phyloP scores from a whole-genome alignment of 53 echinoderm and acorn worm genomes.

The Stichopus horrens region DNA sequence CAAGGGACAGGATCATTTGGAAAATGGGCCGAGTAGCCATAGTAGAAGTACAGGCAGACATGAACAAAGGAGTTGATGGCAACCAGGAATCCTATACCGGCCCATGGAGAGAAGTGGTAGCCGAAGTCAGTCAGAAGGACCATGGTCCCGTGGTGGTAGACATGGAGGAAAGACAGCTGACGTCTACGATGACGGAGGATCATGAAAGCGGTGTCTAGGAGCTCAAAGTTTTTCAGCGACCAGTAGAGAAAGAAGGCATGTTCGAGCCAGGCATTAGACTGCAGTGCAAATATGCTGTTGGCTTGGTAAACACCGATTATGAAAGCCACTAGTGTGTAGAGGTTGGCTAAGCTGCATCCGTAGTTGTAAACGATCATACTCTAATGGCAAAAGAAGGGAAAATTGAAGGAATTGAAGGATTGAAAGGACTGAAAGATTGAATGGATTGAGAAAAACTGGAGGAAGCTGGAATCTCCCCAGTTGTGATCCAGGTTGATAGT shows the following conservation, averaged over 20 bases:
- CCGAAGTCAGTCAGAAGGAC: conserved; percentile 89
- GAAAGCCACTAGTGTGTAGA: conserved; percentile 67
- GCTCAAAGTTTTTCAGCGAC: conserved; percentile 83
- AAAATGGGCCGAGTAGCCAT: conserved; percentile 76
- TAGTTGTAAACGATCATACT: conserved; percentile 85
- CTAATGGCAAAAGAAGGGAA: conserved; percentile 32
- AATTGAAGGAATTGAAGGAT: too few relatives aligned
- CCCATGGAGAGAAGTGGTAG: conserved; percentile 83
- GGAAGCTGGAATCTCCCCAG: too few relatives aligned
- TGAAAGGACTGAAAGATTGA: too few relatives aligned
- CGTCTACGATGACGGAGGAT: conserved; percentile 91
- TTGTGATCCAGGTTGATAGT: too few relatives aligned
- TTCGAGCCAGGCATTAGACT: conserved; percentile 57
- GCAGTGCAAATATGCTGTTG: conserved; percentile 70
- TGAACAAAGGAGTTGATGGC: conserved; percentile 89
- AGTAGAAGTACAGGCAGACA: conserved; percentile 93
- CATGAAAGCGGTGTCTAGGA: conserved; percentile 94
- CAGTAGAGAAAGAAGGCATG: conserved; percentile 87
- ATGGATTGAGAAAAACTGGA: too few relatives aligned
- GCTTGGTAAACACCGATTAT: conserved; percentile 59
- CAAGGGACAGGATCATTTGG: conserved; percentile 70
- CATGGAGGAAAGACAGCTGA: conserved; percentile 92
- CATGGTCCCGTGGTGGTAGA: conserved; percentile 95
- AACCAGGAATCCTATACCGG: conserved; percentile 79
- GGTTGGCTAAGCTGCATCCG: conserved; percentile 71